Conservation (phyloP, 64 coral and sea anemone species). For the Dendronephthya gigantea region DNA sequence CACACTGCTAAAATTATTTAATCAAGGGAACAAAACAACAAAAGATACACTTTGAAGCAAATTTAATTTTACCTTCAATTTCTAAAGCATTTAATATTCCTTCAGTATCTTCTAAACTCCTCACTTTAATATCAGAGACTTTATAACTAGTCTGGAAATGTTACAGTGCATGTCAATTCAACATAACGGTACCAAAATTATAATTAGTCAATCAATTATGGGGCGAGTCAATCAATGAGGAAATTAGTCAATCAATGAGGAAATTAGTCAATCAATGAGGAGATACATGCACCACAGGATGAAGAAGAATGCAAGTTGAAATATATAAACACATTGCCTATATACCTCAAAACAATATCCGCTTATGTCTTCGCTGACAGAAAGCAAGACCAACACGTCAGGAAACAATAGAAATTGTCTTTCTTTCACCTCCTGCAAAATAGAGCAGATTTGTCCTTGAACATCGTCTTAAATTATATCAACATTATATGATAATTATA, state of each 20-base stretch:
- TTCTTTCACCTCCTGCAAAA: slow-evolving; percentile 79
- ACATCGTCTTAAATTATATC: not conserved
- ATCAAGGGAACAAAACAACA: too few species aligned
- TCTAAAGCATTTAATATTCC: slow-evolving; percentile 99
- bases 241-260: too few species aligned
- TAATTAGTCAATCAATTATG: too few species aligned
- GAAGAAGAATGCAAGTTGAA: too few species aligned
- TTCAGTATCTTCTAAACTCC: slow-evolving; percentile 80
- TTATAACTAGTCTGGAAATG: slow-evolving; percentile 70
- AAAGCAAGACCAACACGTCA: slow-evolving; percentile 56
- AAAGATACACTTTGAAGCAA: too few species aligned
- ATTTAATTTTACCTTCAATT: slow-evolving; percentile 49
- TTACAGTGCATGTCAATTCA: too few species aligned
- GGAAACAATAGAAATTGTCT: slow-evolving; percentile 89
- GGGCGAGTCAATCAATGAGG: too few species aligned
- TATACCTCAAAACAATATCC: slow-evolving; percentile 92
- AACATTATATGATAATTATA: not conserved
- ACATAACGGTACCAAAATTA: too few species aligned
- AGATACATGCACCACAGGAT: too few species aligned
- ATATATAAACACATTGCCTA: too few species aligned
- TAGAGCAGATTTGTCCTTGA: not conserved
- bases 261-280: too few species aligned
- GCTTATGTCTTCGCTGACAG: slow-evolving; percentile 80
- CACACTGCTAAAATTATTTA: too few species aligned
- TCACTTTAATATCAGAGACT: slow-evolving; percentile 51